These are phyloP conservation scores for Eurytemora carolleeae DNA, from an alignment of 1,140 invertebrate species.

Conservation along the genomic window DNA sequence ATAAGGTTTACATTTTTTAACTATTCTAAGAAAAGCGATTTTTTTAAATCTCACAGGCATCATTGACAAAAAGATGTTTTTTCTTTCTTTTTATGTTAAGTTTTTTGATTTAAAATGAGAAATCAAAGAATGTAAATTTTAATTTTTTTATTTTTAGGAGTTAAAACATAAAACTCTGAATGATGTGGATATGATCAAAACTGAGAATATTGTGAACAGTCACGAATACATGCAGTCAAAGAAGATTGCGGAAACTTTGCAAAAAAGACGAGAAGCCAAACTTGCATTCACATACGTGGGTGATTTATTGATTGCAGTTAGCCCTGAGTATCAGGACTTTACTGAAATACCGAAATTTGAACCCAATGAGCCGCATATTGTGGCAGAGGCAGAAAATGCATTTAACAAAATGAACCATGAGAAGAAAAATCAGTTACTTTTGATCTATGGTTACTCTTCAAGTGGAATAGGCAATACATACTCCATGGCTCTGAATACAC, in stretches of 20 bases:
- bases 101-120: too few species aligned
- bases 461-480: neutral
- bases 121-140: too few species aligned
- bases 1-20: too few species aligned
- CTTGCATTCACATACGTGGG: neutral
- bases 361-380: neutral
- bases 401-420: neutral
- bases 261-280: neutral
- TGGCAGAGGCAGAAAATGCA: neutral
- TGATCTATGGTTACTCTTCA: neutral
- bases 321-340: conserved; percentile 1
- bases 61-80: too few species aligned
- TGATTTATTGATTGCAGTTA: neutral
- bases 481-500: too few species aligned
- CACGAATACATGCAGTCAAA: neutral
- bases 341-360: conserved; percentile 4
- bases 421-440: neutral
- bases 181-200: neutral
- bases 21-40: too few species aligned
- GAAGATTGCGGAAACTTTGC: neutral
- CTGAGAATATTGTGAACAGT: neutral
- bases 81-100: too few species aligned
- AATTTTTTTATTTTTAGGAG: too few species aligned
- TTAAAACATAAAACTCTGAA: too few species aligned
- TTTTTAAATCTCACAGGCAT: too few species aligned